Conservation (phyloP, 2,888 invertebrate genomes). For the Pheosia tremula region DNA sequence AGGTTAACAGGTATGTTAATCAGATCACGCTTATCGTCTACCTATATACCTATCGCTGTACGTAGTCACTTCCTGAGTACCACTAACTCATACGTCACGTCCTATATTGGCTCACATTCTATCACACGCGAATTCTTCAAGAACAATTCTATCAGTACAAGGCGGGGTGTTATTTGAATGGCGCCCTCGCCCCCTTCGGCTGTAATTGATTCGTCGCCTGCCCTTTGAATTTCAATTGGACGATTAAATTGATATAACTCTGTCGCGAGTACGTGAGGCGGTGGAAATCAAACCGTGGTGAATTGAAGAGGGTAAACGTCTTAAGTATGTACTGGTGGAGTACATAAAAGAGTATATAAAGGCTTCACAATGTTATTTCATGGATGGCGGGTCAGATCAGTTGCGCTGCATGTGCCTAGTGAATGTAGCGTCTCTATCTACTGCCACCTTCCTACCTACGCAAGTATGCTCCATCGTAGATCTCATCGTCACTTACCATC, state of each 20-base stretch:
- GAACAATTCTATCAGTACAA: conserved; percentile 75
- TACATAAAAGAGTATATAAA: no score
- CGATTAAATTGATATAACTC: conserved; percentile 81
- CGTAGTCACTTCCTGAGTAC: conserved; percentile 13
- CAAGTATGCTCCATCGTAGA: no score
- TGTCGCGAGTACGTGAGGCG: conserved; percentile 51
- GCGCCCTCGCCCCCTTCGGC: conserved; percentile 40
- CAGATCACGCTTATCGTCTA: neutral
- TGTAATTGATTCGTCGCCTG: conserved; percentile 77
- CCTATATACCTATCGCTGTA: neutral
- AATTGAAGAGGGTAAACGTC: conserved; percentile 22
- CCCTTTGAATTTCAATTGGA: conserved; percentile 79
- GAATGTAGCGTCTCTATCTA: no score
- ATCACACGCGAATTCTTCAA: conserved; percentile 81
- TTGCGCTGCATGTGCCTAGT: no score
- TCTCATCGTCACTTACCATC: no score
- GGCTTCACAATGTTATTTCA: no score
- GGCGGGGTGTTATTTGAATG: conserved; percentile 74
- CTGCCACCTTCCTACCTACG: no score
- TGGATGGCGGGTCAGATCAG: no score
- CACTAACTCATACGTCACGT: conserved; percentile 32
- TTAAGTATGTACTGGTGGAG: neutral
- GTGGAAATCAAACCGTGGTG: conserved; percentile 56
- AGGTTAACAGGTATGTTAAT: no score
- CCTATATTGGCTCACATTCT: conserved; percentile 75